phyloP scores from a whole-genome alignment of 2,113 vertebrate genomes.

The Hippocampus barbouri region DNA sequence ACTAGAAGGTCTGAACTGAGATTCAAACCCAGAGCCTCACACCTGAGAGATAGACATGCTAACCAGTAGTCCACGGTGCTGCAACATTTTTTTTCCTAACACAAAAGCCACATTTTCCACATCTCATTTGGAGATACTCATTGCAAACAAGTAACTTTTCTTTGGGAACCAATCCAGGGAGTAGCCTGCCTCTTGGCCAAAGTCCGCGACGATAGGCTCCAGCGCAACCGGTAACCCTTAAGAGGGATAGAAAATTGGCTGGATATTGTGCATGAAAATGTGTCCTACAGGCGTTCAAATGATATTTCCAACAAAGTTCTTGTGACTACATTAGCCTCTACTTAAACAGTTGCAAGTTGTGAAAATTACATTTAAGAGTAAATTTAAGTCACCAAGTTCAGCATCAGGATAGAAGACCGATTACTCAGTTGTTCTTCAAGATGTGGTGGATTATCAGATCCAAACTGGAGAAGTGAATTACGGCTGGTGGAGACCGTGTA shows the following conservation, averaged over 20 bases:
- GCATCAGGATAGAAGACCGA: not conserved
- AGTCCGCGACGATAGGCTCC: not conserved
- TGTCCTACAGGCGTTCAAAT: too few relatives aligned
- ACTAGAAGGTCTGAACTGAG: too few relatives aligned
- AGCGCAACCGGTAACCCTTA: not conserved
- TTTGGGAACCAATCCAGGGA: too few relatives aligned
- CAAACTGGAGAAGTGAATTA: constrained; percentile 4
- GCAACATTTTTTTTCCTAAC: too few relatives aligned
- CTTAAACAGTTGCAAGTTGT: not conserved
- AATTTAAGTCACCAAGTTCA: not conserved
- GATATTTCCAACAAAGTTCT: too few relatives aligned
- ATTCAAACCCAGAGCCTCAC: too few relatives aligned
- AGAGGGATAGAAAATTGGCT: not conserved
- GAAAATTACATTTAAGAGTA: not conserved
- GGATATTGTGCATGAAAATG: not conserved
- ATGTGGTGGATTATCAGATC: constrained; percentile 8
- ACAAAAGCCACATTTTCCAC: too few relatives aligned
- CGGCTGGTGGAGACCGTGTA: not conserved
- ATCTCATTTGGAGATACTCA: too few relatives aligned
- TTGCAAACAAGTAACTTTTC: too few relatives aligned
- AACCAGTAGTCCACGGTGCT: too few relatives aligned
- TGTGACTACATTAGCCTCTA: not conserved
- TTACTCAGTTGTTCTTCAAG: constrained; percentile 1
- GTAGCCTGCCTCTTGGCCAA: too few relatives aligned
- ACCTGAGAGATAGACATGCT: too few relatives aligned